Conservation (phyloP, 37 sponge, comb jelly and placozoan species). For the Halisarca cf. caerulea region DNA sequence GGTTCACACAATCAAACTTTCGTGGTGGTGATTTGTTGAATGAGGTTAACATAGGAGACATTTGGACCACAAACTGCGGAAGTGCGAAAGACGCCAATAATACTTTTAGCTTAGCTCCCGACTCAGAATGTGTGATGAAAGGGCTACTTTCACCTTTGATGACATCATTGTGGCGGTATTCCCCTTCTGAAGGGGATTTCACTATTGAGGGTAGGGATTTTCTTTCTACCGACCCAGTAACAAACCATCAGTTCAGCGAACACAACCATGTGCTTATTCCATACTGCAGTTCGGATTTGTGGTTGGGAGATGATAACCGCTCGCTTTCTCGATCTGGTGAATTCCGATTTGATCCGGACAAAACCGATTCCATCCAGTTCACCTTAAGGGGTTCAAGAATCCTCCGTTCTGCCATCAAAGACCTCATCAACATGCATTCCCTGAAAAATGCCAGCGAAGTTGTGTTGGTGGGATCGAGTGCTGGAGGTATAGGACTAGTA, state of each 20-base stretch:
- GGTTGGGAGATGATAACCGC: conserved; percentile 39
- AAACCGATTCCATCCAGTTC: conserved; percentile 51
- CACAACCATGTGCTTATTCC: conserved; percentile 77
- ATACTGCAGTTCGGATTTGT: conserved; percentile 82
- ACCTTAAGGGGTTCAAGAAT: conserved; percentile 68
- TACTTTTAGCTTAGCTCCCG: too few relatives aligned
- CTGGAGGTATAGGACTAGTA: conserved; percentile 84
- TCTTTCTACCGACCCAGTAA: neutral
- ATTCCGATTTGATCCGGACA: conserved; percentile 18
- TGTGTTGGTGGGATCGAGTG: conserved; percentile 77
- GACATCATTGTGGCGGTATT: neutral
- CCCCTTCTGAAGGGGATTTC: neutral
- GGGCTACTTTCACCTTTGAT: neutral
- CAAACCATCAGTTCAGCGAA: conserved; percentile 43
- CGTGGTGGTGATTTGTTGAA: neutral
- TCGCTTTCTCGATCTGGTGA: neutral
- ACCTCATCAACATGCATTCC: conserved; percentile 27
- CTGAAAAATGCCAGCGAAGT: conserved; percentile 42
- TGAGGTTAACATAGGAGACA: neutral
- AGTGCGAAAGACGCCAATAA: neutral
- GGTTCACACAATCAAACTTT: neutral
- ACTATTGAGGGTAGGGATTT: conserved; percentile 56
- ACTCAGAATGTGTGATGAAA: too few relatives aligned
- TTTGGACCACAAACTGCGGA: neutral
- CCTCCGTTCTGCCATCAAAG: conserved; percentile 37